A percentile compares a stretch with the other conserved stretches of the same genome.
These are phyloP conservation scores for Cephalopterus ornatus DNA, from an alignment of 2,113 vertebrate species.

Conservation along the genomic window DNA sequence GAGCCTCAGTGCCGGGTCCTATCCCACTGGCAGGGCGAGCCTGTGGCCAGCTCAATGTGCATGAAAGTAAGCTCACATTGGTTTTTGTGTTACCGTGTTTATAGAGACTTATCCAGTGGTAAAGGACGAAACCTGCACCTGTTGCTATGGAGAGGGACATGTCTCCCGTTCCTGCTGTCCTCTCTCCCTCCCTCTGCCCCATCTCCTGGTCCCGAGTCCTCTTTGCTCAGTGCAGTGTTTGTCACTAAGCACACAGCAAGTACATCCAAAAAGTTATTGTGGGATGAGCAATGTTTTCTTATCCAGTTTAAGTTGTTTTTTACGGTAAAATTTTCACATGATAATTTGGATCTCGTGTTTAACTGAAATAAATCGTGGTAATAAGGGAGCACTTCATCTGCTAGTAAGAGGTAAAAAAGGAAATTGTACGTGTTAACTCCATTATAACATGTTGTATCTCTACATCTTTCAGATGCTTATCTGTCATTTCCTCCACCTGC, in stretches of 20 bases:
- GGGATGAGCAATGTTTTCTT: rapidly evolving
- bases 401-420: not conserved
- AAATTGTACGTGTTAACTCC: not conserved
- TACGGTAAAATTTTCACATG: not conserved
- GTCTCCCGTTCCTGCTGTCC: rapidly evolving
- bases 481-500: not conserved
- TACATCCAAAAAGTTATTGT: too few species aligned
- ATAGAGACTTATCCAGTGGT: rapidly evolving
- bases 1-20: rapidly evolving
- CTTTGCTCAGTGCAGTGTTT: not conserved
- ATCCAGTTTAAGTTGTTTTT: not conserved
- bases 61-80: not conserved
- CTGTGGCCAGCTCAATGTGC: rapidly evolving
- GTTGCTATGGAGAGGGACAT: rapidly evolving
- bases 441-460: not conserved
- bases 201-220: rapidly evolving
- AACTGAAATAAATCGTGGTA: not conserved
- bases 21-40: rapidly evolving
- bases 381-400: not conserved
- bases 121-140: not conserved
- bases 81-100: not conserved
- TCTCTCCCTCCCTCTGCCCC: not conserved
- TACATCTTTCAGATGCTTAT: not conserved
- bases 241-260: rapidly evolving
- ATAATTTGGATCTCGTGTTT: not conserved